phyloP scores from a whole-genome alignment of 2,888 invertebrate genomes.

The Sarcophaga variegata region DNA sequence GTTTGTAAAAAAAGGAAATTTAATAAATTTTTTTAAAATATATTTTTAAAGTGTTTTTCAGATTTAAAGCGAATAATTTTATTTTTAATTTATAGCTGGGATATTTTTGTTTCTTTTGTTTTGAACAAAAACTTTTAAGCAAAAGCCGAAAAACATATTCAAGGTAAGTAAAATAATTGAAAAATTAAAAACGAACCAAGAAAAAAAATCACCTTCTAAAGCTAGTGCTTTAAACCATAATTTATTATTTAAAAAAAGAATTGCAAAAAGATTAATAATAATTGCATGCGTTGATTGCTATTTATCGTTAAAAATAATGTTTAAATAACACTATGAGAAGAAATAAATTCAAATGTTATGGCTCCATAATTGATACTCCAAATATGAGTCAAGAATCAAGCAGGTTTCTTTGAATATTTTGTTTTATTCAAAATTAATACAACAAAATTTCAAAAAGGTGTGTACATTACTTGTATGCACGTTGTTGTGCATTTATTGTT shows the following conservation, averaged over 20 bases:
- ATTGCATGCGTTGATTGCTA: not conserved
- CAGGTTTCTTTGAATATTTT: conserved; percentile 31
- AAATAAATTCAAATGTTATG: too few relatives aligned
- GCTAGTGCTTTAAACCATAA: conserved; percentile 61
- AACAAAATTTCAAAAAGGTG: too few relatives aligned
- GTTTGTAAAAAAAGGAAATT: not conserved
- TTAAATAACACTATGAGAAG: too few relatives aligned
- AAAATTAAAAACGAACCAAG: not conserved
- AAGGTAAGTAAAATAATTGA: conserved; percentile 56
- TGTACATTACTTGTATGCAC: too few relatives aligned
- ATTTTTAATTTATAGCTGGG: conserved; percentile 40
- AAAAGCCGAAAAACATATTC: conserved; percentile 38
- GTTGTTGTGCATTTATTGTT: too few relatives aligned
- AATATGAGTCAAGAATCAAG: conserved; percentile 51
- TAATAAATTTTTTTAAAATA: not conserved
- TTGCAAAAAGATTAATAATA: not conserved
- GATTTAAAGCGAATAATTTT: too few relatives aligned
- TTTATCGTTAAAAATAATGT: too few relatives aligned
- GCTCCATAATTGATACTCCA: not conserved
- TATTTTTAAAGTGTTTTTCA: not conserved
- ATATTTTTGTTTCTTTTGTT: conserved; percentile 34
- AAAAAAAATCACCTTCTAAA: conserved; percentile 50
- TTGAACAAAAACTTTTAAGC: conserved; percentile 22
- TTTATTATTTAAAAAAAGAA: conserved; percentile 46
- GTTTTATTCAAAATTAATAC: too few relatives aligned